Evolutionary conservation across 2,888 invertebrate species (phyloP), one percentile per base, ranked within the genome.

Genomic region (Gastrophysa polygoni): DNA sequence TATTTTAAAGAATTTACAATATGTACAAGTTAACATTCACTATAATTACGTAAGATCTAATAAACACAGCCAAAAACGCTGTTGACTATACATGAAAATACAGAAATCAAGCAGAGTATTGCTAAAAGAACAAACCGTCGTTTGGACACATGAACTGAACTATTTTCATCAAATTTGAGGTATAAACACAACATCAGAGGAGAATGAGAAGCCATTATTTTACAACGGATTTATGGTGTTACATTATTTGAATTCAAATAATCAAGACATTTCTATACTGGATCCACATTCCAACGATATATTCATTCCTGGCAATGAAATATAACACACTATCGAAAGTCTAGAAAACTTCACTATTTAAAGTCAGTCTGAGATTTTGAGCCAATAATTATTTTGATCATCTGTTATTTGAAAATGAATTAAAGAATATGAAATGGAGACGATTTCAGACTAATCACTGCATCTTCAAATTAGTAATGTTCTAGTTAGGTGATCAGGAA

Each of bases 1-100:
- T 69, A n/a, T n/a, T n/a, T 68, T 69, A 68, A 68, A 68, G 54
- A 73, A 72, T 74, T 72, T 75, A 75, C 75, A 75, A 66, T 75
- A 75, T 75, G 66, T 75, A 75, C 75, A 75, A 67, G 64, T 64
- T 63, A 67, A 63, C 55, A 62, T 64, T 55, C 49, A 59, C 57
- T 61, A 63, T 63, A 60, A 71, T 69, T 68, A 70, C 63, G 65
- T 68, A 72, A 71, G 66, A 71, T 72, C 70, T 69, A 72, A 73
- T 72, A 72, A 75, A 77, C 80, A 80, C 80, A 80, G 80, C 79
- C 79, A 71, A 75, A 72, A 75, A 73, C 74, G 79, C 79, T 79
- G 80, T 77, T 74, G 74, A 78, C 77, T 78, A 77, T 77, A 75
- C 74, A 75, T 66, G 72, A 61, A 65, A 68, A 77, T 75, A 77